These are phyloP conservation scores for Neuroscelio doddi DNA, from an alignment of 2,888 invertebrate species.

Conservation along the genomic window DNA sequence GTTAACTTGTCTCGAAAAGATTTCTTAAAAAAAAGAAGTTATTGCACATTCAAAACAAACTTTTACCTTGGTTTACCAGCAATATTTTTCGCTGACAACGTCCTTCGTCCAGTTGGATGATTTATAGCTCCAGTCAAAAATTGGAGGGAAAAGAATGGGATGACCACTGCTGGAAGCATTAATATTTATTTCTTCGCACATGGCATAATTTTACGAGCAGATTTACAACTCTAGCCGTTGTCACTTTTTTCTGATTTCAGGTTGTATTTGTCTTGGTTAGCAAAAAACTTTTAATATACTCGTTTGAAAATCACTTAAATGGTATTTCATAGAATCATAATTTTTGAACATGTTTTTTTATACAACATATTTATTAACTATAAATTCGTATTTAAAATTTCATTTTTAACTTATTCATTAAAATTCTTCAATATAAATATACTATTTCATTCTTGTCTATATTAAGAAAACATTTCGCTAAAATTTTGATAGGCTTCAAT, in stretches of 20 bases:
- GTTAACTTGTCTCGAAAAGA: slow-evolving; percentile 1
- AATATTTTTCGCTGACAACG: slow-evolving; percentile 69
- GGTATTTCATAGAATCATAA: slow-evolving; percentile 22
- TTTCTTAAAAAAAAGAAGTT: slow-evolving; percentile 31
- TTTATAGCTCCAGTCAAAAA: slow-evolving; percentile 62
- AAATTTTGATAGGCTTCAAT: no score
- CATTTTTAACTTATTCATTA: background rate
- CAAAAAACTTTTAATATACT: slow-evolving; percentile 42
- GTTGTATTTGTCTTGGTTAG: slow-evolving; percentile 38
- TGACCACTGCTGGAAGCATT: slow-evolving; percentile 60
- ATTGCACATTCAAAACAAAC: slow-evolving; percentile 63
- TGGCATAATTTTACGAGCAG: slow-evolving; percentile 67
- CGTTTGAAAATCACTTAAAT: slow-evolving; percentile 42
- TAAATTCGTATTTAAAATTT: slow-evolving; percentile 3
- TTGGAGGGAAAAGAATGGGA: slow-evolving; percentile 51
- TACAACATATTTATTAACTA: background rate
- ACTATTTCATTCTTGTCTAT: no score
- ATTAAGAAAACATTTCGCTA: no score
- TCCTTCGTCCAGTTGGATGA: slow-evolving; percentile 66
- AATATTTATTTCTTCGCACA: slow-evolving; percentile 70
- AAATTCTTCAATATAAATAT: no score
- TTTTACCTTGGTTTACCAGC: slow-evolving; percentile 63
- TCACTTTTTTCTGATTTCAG: slow-evolving; percentile 54
- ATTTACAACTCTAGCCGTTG: slow-evolving; percentile 64
- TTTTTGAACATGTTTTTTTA: slow-evolving; percentile 2